A percentile compares a stretch with the other conserved stretches of the same genome.
Evolutionary conservation across 2,113 vertebrate species (phyloP).

Genomic region (Probosciger aterrimus): DNA sequence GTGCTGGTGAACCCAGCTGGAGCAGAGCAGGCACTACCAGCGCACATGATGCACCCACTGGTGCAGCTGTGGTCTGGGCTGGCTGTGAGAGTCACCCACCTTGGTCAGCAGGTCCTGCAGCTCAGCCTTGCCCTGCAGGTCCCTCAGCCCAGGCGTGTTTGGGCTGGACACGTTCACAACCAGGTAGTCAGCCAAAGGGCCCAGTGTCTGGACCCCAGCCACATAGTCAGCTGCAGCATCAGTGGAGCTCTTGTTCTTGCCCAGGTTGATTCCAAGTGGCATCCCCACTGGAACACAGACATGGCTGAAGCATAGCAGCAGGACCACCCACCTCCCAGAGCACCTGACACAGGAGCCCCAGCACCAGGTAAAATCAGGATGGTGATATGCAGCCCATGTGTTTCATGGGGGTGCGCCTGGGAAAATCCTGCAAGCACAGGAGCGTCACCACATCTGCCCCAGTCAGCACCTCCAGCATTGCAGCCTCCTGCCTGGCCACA

Average conservation of each 20-base stretch:
- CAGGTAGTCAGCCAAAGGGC: slow-evolving; percentile 90
- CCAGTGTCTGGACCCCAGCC: slow-evolving; percentile 81
- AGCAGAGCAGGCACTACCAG: not conserved
- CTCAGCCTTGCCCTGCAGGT: slow-evolving; percentile 84
- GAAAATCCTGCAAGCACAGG: not conserved
- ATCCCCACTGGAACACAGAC: slow-evolving; percentile 76
- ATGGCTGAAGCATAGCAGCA: not conserved
- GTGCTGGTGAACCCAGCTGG: not conserved
- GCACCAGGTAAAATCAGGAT: not conserved
- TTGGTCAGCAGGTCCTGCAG: slow-evolving; percentile 80
- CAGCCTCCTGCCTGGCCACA: not conserved
- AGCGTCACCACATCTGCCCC: not conserved
- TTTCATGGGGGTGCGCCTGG: not conserved
- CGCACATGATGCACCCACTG: no score
- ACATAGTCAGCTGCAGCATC: slow-evolving; percentile 84
- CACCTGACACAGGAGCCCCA: not conserved
- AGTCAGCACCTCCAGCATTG: not conserved
- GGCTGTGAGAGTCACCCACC: slow-evolving; percentile 66
- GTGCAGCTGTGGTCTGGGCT: not conserved
- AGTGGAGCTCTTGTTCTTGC: slow-evolving; percentile 89
- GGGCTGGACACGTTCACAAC: slow-evolving; percentile 96
- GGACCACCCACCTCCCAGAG: not conserved
- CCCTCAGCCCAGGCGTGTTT: slow-evolving; percentile 87
- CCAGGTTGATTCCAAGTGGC: slow-evolving; percentile 91
- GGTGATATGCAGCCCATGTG: accelerated